Conservation (phyloP, 2,888 invertebrate genomes). For the Epirrita christyi region DNA sequence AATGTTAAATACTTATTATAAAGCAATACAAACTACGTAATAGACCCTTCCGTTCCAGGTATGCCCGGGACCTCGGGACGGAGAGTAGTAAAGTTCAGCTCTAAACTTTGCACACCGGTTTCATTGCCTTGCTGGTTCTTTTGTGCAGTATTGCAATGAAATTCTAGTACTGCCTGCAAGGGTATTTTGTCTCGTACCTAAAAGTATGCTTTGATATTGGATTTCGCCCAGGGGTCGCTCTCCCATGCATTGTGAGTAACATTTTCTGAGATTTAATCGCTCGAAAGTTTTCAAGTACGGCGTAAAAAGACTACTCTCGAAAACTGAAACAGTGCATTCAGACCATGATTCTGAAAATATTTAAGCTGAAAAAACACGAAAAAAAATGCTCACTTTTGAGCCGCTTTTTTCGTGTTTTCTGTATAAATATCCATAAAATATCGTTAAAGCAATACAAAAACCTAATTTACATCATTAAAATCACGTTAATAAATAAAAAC, state of each 20-base stretch:
- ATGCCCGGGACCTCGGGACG: not conserved
- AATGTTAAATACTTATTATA: not conserved
- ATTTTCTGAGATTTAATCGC: not conserved
- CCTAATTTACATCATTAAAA: too few species aligned
- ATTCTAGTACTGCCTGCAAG: not conserved
- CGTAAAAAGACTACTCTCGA: too few species aligned
- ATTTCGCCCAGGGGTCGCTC: not conserved
- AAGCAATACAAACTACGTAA: not conserved
- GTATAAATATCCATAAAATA: too few species aligned
- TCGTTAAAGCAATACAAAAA: too few species aligned
- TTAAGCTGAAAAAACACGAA: too few species aligned
- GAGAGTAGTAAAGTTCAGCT: too few species aligned
- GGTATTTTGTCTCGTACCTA: not conserved
- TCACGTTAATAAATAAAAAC: too few species aligned
- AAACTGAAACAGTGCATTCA: too few species aligned
- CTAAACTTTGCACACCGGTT: not conserved
- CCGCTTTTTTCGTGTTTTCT: too few species aligned
- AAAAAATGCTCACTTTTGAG: too few species aligned
- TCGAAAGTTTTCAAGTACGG: too few species aligned
- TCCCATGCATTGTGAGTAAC: not conserved
- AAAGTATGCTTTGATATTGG: conserved; percentile 5
- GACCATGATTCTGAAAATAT: too few species aligned
- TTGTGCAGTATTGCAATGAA: conserved; percentile 7
- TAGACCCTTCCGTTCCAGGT: not conserved
- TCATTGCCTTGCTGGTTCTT: not conserved